Evolutionary conservation across 2,888 invertebrate species (phyloP).

Genomic region (Odontocolon sp.): DNA sequence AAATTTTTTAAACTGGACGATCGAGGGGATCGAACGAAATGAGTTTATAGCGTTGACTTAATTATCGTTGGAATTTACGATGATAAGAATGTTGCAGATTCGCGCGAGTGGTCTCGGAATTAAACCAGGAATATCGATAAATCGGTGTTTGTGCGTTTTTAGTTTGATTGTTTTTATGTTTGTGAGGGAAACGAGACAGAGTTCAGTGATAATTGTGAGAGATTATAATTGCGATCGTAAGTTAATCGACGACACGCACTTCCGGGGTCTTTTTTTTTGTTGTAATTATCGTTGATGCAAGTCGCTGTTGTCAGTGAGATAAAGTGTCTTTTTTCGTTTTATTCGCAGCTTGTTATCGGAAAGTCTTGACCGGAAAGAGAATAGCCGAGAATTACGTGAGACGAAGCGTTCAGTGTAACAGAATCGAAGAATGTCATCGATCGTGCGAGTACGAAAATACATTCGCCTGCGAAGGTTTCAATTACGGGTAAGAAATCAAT

Average conservation of each 20-base stretch:
- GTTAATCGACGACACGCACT: too few species aligned
- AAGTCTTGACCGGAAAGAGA: conserved; percentile 88
- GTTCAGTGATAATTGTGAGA: conserved; percentile 66
- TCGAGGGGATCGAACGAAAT: background rate
- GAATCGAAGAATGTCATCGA: conserved; percentile 88
- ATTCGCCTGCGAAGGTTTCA: conserved; percentile 92
- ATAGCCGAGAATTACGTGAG: conserved; percentile 87
- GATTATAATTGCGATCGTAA: conserved; percentile 67
- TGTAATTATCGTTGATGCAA: too few species aligned
- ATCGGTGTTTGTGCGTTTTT: conserved; percentile 53
- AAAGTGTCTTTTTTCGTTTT: background rate
- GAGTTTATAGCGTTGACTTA: background rate
- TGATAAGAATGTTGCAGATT: background rate
- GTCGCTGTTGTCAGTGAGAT: too few species aligned
- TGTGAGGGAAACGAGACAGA: conserved; percentile 43
- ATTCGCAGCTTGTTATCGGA: conserved; percentile 89
- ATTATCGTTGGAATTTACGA: background rate
- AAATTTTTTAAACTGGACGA: too few species aligned
- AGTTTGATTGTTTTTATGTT: conserved; percentile 50
- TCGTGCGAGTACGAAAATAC: conserved; percentile 89
- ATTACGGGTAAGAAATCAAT: conserved; percentile 85
- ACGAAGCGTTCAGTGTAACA: conserved; percentile 86
- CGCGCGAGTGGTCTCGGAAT: conserved; percentile 18
- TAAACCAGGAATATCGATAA: conserved; percentile 13
- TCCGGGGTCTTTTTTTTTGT: too few species aligned